phyloP scores from a whole-genome alignment of 1,140 invertebrate species.

The Aphis gossypii region DNA sequence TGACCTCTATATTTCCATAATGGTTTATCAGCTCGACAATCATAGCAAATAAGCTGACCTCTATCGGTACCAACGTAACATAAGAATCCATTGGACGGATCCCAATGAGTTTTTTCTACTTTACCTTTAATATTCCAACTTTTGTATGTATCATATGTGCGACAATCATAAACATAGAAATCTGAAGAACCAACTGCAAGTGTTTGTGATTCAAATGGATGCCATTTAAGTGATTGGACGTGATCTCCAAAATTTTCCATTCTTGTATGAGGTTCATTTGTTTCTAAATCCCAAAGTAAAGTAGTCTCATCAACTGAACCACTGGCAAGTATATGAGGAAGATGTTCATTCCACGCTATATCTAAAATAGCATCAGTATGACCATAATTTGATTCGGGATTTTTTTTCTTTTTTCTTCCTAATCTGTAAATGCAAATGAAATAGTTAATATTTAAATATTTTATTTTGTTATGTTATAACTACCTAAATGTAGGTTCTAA shows the following conservation, averaged over 20 bases:
- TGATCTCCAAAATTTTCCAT: constrained; percentile 81
- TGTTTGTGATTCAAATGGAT: constrained; percentile 81
- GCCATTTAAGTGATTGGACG: constrained; percentile 86
- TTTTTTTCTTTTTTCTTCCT: constrained; percentile 77
- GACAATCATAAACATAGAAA: constrained; percentile 80
- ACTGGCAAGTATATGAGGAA: constrained; percentile 85
- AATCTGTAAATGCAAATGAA: constrained; percentile 69
- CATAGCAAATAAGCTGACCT: constrained; percentile 81
- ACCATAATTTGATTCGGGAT: constrained; percentile 67
- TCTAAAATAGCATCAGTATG: constrained; percentile 92
- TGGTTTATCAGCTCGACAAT: constrained; percentile 74
- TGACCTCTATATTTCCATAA: constrained; percentile 83
- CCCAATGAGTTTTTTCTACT: constrained; percentile 89
- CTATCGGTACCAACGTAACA: constrained; percentile 81
- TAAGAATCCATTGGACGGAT: constrained; percentile 75
- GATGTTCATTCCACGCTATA: constrained; percentile 87
- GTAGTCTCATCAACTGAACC: constrained; percentile 89
- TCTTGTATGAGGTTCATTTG: constrained; percentile 75
- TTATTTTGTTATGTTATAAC: not conserved
- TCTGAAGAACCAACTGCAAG: constrained; percentile 80
- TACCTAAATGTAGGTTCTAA: constrained; percentile 75
- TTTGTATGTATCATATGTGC: constrained; percentile 70
- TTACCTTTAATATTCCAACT: constrained; percentile 79
- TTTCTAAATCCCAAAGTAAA: constrained; percentile 92
- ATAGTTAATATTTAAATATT: not conserved